Evolutionary conservation across 2,797 vertebrate genomes (phyloP).

Genomic region (Oryzias sinensis): DNA sequence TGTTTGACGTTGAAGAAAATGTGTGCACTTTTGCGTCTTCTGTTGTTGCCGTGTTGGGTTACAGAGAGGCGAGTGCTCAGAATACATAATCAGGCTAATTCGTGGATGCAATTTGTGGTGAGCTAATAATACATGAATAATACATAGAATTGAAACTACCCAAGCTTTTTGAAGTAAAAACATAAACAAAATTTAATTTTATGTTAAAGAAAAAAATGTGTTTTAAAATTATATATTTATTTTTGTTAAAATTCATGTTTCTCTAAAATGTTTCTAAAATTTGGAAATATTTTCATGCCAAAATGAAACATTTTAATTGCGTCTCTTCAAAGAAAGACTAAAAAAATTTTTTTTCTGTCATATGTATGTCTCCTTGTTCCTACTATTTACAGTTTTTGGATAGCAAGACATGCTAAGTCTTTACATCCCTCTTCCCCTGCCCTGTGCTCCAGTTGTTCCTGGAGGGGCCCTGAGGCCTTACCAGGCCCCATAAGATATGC

Average conservation of each 20-base stretch:
- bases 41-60: neutral
- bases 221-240: too few species aligned
- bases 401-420: constrained; percentile 3
- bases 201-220: too few species aligned
- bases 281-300: too few species aligned
- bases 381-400: neutral
- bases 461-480: constrained; percentile 5
- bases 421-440: constrained; percentile 8
- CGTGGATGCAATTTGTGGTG: constrained; percentile 56
- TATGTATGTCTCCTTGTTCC: constrained; percentile 5
- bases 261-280: too few species aligned
- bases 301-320: neutral
- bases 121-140: constrained; percentile 39
- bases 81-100: constrained; percentile 42
- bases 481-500: constrained; percentile 6
- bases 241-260: too few species aligned
- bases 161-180: too few species aligned
- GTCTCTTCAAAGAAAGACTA: neutral
- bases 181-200: too few species aligned
- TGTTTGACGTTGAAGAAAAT: neutral
- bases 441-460: constrained; percentile 3
- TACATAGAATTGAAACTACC: too few species aligned
- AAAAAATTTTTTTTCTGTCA: neutral
- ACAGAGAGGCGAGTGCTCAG: constrained; percentile 13
- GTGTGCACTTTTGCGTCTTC: neutral